A percentile compares a stretch with the other conserved stretches of the same genome.
phyloP scores from a whole-genome alignment of 2,113 vertebrate genomes.

The Antechinus flavipes region DNA sequence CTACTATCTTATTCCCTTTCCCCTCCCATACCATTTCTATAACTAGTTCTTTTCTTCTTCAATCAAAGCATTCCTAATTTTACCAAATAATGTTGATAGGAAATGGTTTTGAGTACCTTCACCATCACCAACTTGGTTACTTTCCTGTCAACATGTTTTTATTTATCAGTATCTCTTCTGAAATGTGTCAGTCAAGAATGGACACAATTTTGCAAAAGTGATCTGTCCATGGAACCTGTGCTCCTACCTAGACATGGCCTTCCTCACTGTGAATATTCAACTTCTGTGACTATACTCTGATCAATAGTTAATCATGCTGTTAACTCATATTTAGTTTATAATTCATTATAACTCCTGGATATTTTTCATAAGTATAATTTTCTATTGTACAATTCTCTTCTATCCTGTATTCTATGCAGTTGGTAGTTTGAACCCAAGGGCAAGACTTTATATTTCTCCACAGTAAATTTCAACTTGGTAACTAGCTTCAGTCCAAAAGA shows the following conservation, averaged over 20 bases:
- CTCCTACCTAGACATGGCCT: not conserved
- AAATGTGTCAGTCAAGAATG: not conserved
- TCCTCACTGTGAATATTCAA: not conserved
- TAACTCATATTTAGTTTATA: not conserved
- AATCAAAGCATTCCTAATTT: not conserved
- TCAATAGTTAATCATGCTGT: not conserved
- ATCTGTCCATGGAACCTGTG: not conserved
- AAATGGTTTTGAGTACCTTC: not conserved
- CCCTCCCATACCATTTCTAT: not conserved
- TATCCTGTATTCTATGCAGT: not conserved
- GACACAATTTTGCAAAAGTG: not conserved
- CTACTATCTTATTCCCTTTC: not conserved
- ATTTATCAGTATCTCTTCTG: not conserved
- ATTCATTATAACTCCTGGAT: not conserved
- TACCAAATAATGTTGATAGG: not conserved
- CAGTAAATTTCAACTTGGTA: not conserved
- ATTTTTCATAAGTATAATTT: not conserved
- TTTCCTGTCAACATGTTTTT: not conserved
- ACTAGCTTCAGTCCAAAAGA: not conserved
- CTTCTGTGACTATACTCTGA: not conserved
- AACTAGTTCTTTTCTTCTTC: not conserved
- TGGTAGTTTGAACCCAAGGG: not conserved
- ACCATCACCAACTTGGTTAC: not conserved
- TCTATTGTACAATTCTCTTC: not conserved
- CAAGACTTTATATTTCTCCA: not conserved